Base-by-base conservation (phyloP, 1,140 invertebrate species). In the Augochlora pura region DNA sequence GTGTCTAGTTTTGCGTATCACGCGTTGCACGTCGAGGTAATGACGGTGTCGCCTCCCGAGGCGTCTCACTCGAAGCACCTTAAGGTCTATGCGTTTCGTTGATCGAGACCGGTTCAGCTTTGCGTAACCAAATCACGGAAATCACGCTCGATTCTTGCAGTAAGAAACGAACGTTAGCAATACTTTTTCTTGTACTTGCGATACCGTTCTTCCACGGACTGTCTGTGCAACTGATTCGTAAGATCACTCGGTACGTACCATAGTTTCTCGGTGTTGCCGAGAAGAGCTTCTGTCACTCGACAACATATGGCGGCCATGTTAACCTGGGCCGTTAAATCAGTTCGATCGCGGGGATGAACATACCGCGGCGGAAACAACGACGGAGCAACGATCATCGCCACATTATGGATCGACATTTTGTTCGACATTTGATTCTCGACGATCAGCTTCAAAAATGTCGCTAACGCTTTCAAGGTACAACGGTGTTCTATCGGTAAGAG, bases 301-400 rank as follows among this genome's bases (percentile, higher is more conserved):
- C 96, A 97, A 74, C 96, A 97, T 82, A 96, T 94, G 5, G 96
- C 96, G 2, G 97, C 97, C 90, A 97, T 96, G 65, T 95, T 96
- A 7, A 98, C 94, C 93, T 98, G 96, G 8, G 95, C 95, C 73
- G 94, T 91, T 77, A 95, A 87, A 90, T 94, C 88, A 76, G 92
- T 89, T 90, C 93, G 87, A 92, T 95, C 88, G 88, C 92, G 76
- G 88, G 93, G 91, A 92, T 95, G 93, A 64, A 94, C 90, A 79
- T 94, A 96, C 92, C 94, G 95, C 64, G 97, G 96, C 64, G 97
- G 96, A 90, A 98, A 98, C 49, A 99, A 94, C 65, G 98, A 97
- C 49, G 97, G 97, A 16, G 97, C 97, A 73, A 98, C 96, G 81
- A 99, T 98, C 95, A 98, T 98, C 12, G 97, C 96, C 12, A 98